Conservation (phyloP, 2,797 vertebrate genomes). For the Hylomyscus alleni region DNA sequence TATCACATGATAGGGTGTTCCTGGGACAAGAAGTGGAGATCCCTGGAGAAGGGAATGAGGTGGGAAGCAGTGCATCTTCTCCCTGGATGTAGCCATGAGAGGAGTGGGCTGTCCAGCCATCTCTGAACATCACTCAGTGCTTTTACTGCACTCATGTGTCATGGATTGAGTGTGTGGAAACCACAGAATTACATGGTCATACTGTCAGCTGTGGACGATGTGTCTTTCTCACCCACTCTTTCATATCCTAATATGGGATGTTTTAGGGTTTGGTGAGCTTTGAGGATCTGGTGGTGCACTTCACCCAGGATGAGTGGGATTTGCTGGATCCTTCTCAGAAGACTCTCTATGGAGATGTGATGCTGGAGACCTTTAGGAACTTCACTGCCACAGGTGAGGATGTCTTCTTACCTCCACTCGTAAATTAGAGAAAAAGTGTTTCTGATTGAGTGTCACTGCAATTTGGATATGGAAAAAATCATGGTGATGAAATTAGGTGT, state of each 20-base stretch:
- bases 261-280: conserved; percentile 31
- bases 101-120: background rate
- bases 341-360: conserved; percentile 27
- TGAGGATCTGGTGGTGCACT: conserved; percentile 25
- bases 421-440: background rate
- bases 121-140: background rate
- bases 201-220: background rate
- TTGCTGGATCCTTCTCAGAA: conserved; percentile 29
- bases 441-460: background rate
- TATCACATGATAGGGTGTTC: background rate
- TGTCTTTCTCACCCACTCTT: background rate
- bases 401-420: background rate
- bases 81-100: too few species aligned
- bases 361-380: conserved; percentile 34
- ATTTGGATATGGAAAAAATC: background rate
- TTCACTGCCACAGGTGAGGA: background rate
- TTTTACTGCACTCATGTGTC: background rate
- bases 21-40: background rate
- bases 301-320: conserved; percentile 48
- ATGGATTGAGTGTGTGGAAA: background rate
- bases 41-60: background rate
- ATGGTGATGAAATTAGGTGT: background rate
- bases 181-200: background rate
- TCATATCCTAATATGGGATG: background rate
- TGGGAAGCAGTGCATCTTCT: background rate